Base-by-base conservation (phyloP, 2,888 invertebrate species). In the Limnephilus lunatus region DNA sequence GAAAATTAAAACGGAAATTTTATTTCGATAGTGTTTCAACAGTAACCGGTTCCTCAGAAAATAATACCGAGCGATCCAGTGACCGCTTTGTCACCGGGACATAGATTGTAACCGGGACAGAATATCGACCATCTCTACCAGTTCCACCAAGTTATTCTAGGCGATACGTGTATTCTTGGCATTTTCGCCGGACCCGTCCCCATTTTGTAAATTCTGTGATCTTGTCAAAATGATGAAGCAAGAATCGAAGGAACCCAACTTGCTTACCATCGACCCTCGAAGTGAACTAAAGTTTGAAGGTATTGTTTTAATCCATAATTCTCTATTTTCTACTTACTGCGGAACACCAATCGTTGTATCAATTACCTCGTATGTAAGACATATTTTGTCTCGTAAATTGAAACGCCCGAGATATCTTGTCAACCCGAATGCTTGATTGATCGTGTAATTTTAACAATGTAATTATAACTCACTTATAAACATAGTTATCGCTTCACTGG, bases 251-350 rank as follows among this genome's bases (percentile, higher is more conserved):
- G 93, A 93, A 86, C 91, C 93, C 83, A 81, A 91, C 87, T 89
- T 92, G 30, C 90, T 93, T 68, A 39, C 48, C 35, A 94, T 97
- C 97, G 98, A 98, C 95, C 99, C 99, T 94, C 97, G 97, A 96
- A 97, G 97, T 96, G 99, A 98, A 96, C 97, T 99, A 94, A 98
- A 97, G 96, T 99, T 99, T 96, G 97, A 97, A 97, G 98, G 99
- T 98, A 96, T 97, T 44, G 53, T 68, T 87, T 87, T 44, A 39
- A 86, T 86, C 19, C 25, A 86, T 44, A 86, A 44, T 86, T n/a
- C 85, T 9, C 14, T n/a, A 86, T 86, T 30, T n/a, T 68, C 25
- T 19, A 15, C 44, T 48, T 30, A 86, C 48, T 86, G 86, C 86
- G n/a, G 44, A 48, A 44, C 44, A 25, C 44, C 44, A 86, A 86